Base-by-base conservation (phyloP, 2,797 vertebrate species). In the Sebastes melanostomus region DNA sequence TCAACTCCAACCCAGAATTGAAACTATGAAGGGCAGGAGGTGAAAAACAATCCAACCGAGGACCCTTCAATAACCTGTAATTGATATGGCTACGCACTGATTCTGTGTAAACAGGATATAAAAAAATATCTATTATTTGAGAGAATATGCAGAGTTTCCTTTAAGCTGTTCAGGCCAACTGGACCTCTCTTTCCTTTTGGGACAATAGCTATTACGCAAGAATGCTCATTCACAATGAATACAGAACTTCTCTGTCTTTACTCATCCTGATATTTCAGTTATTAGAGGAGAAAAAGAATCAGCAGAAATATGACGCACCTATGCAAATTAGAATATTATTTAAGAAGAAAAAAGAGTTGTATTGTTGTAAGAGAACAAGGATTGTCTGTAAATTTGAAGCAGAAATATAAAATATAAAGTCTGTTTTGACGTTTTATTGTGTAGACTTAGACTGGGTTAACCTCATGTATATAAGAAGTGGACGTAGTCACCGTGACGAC, bases 141-240 rank as follows among this genome's bases (percentile, higher is more conserved):
- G n/a, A 74, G 18, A 68, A 32, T 62, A 30, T 60, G 18, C 54
- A 63, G 14, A 29, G 32, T 72, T 82, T 42, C 34, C 60, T 66
- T 46, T 9, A 65, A 62, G 59, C 59, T 22, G 46, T 71, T 88
- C 59, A 68, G 56, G 38, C 34, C 14, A 30, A 36, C 73, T 80
- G 52, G 59, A 56, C 34, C 27, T 52, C 10, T 36, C 27, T 38
- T 58, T 82, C 20, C 29, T 72, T 62, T 29, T 42, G 29, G 66
- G 60, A 85, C 55, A 74, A 55, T 29, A 3, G 54, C 67, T 60
- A 12, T 86, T 77, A 62, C 27, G 34, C 36, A 81, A 56, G 69
- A 86, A 78, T 59, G 18, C 65, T 72, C 18, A 13, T 46, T 67
- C 24, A 27, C 10, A 34, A 50, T 46, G 3, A 25, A 25, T 76